Base-by-base conservation (phyloP, 2,888 invertebrate species). In the Meandrusa payeni region DNA sequence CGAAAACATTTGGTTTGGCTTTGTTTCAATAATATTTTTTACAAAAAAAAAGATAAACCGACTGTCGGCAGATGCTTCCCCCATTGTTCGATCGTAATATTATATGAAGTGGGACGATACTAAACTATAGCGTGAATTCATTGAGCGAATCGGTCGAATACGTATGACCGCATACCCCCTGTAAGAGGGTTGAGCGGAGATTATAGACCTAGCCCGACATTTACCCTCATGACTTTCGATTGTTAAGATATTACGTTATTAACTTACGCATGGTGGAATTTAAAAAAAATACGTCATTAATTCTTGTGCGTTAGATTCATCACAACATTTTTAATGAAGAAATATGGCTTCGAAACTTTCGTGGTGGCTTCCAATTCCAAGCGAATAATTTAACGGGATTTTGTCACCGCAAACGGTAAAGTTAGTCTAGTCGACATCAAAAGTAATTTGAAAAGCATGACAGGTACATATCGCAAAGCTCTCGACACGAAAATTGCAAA, bases 401-500 rank as follows among this genome's bases (percentile, higher is more conserved):
- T 61, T 55, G 61, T 61, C 67, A 57, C 60, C 61, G 53, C 64
- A 65, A 65, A 64, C 61, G 62, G 54, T 51, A 73, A 73, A 73
- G 64, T 76, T 71, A 60, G 61, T 61, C 59, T 57, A 52, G 59
- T 58, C 61, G 59, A 61, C 61, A 75, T 81, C 73, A 74, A 76
- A 81, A 81, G 80, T 78, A 81, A 85, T 80, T 80, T 75, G 60
- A 61, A 65, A 61, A 72, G 65, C 69, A 75, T 73, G 77, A 76
- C 76, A 75, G 72, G 69, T 76, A 80, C 70, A 74, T 74, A 78
- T 77, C 67, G 69, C 64, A 63, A 68, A 71, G 67, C 71, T 76
- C 72, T 70, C 64, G 62, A 71, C 62, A 76, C 67, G 83, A 85
- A 82, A 82, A 86, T 81, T 81, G 79, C 77, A 73, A 81, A 87